phyloP scores from a whole-genome alignment of 2,113 vertebrate genomes.

The Nesogale talazaci region DNA sequence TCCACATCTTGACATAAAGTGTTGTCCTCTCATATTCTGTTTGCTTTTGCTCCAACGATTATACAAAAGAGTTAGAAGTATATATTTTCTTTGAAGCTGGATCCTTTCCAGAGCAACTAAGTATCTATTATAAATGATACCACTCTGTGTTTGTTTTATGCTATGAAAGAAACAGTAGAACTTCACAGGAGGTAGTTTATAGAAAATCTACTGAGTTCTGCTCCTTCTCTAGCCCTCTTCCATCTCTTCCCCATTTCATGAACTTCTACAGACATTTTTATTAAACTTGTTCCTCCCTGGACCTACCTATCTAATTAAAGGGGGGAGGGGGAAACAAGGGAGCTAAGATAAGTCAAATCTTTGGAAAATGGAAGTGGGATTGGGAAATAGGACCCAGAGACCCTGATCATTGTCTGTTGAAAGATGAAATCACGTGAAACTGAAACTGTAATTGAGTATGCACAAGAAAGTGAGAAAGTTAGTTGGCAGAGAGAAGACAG shows the following conservation, averaged over 20 bases:
- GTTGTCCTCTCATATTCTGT: not conserved
- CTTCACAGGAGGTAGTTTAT: not conserved
- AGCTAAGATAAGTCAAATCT: not conserved
- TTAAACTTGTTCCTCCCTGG: not conserved
- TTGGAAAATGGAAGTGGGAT: not conserved
- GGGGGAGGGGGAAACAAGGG: not conserved
- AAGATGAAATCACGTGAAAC: not conserved
- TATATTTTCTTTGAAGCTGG: not conserved
- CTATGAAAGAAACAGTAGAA: not conserved
- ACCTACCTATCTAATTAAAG: not conserved
- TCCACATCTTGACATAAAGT: no score
- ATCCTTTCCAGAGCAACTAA: not conserved
- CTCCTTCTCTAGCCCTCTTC: not conserved
- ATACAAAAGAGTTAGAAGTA: not conserved
- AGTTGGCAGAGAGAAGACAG: not conserved
- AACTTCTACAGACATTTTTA: not conserved
- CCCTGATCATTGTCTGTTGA: not conserved
- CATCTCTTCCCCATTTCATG: not conserved
- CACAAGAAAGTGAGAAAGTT: rapidly evolving
- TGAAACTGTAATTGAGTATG: not conserved
- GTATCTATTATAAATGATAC: not conserved
- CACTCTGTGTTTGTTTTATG: not conserved
- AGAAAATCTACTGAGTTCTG: not conserved
- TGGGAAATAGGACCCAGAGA: not conserved
- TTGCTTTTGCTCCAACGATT: not conserved